phyloP scores from a whole-genome alignment of 2,888 invertebrate species.

The Eremobia ochroleuca region DNA sequence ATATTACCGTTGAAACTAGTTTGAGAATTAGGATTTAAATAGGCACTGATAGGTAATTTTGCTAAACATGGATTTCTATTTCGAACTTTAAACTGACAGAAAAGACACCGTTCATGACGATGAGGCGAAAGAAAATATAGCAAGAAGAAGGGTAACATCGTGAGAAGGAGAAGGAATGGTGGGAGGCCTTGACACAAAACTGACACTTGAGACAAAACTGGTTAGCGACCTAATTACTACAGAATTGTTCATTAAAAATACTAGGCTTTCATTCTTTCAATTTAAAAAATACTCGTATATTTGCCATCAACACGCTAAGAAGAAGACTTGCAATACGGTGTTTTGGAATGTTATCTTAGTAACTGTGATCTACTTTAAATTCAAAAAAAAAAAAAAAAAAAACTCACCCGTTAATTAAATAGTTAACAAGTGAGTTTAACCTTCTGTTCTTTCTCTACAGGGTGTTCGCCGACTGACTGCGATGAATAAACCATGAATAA shows the following conservation, averaged over 20 bases:
- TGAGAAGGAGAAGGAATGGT: background rate
- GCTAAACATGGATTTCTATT: too few species aligned
- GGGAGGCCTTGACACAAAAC: too few species aligned
- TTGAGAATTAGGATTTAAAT: background rate
- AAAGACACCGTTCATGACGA: too few species aligned
- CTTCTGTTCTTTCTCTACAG: constrained; percentile 38
- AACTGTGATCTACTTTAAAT: background rate
- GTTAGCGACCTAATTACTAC: background rate
- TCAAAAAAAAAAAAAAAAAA: constrained; percentile 4
- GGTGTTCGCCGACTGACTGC: constrained; percentile 9
- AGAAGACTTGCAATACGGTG: background rate
- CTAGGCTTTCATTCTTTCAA: background rate
- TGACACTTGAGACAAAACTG: too few species aligned
- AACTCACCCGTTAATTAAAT: background rate
- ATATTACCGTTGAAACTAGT: constrained; percentile 7
- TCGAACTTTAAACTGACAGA: too few species aligned
- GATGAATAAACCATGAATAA: constrained; percentile 68
- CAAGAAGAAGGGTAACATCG: background rate
- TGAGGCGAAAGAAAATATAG: too few species aligned
- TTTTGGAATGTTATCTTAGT: background rate
- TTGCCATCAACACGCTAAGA: background rate
- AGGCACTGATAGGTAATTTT: too few species aligned
- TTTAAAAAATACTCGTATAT: background rate
- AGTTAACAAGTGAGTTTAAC: background rate
- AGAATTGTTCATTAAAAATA: background rate